Evolutionary conservation across 1,140 invertebrate species (phyloP).

Genomic region (Hylaeus anthracinus): DNA sequence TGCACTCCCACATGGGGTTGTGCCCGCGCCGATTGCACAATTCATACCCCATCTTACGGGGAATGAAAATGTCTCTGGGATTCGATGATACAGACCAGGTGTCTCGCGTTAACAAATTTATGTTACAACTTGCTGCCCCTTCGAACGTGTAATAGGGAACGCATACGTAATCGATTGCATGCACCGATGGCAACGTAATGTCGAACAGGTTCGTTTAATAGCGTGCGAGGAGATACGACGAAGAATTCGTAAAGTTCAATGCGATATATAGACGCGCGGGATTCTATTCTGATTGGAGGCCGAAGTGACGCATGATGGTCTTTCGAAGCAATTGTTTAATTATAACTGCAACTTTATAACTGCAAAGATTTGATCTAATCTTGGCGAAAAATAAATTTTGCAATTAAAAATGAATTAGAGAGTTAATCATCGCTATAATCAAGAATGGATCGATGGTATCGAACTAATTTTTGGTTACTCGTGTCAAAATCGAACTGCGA

Average conservation of each 20-base stretch:
- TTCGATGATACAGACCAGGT: constrained; percentile 27
- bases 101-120: constrained; percentile 20
- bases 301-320: too few species aligned
- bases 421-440: too few species aligned
- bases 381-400: too few species aligned
- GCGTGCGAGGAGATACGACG: not conserved
- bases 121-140: constrained; percentile 14
- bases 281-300: too few species aligned
- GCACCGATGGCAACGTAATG: not conserved
- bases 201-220: not conserved
- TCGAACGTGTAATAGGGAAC: not conserved
- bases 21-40: constrained; percentile 2
- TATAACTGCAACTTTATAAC: too few species aligned
- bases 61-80: constrained; percentile 27
- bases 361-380: too few species aligned
- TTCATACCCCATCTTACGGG: not conserved
- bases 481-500: not conserved
- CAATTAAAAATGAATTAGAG: too few species aligned
- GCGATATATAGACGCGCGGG: too few species aligned
- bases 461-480: too few species aligned
- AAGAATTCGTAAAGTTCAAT: constrained; percentile 35
- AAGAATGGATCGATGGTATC: too few species aligned
- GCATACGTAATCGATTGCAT: constrained; percentile 5
- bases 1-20: constrained; percentile 15
- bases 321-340: too few species aligned